Evolutionary conservation across 2,888 invertebrate genomes (phyloP).

Genomic region (Nephrotoma guestfalica): DNA sequence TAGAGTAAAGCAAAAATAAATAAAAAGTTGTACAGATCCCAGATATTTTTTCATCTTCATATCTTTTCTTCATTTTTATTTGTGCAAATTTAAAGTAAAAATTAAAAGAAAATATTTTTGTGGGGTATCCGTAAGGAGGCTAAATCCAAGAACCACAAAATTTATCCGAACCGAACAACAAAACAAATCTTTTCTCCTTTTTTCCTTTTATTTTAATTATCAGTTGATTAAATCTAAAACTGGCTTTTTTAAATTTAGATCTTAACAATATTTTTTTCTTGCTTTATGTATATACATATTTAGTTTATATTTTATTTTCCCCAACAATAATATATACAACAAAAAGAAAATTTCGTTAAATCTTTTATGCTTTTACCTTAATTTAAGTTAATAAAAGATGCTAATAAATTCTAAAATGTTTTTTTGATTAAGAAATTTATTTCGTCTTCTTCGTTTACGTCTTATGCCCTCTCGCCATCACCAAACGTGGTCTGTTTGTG

Average conservation of each 20-base stretch:
- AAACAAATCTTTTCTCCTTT: background rate
- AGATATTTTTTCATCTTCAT: background rate
- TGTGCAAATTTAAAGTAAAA: background rate
- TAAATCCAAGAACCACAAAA: background rate
- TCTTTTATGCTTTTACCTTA: background rate
- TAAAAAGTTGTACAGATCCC: background rate
- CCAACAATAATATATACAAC: background rate
- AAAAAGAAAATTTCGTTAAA: background rate
- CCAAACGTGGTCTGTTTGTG: background rate
- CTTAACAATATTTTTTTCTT: background rate
- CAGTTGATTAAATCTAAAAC: background rate
- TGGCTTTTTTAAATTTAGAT: background rate
- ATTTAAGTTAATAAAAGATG: background rate
- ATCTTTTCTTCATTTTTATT: background rate
- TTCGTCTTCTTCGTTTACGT: background rate
- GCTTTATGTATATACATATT: too few species aligned
- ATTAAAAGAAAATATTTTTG: background rate
- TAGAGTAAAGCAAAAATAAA: background rate
- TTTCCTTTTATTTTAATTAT: background rate
- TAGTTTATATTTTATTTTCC: background rate
- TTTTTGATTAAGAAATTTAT: background rate
- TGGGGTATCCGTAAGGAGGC: background rate
- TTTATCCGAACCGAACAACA: background rate
- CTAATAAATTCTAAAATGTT: background rate
- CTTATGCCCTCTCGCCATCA: background rate